A percentile compares a stretch with the other conserved stretches of the same genome.
Evolutionary conservation across 2,888 invertebrate species (phyloP).

Genomic region (Neoitamus cyanurus): DNA sequence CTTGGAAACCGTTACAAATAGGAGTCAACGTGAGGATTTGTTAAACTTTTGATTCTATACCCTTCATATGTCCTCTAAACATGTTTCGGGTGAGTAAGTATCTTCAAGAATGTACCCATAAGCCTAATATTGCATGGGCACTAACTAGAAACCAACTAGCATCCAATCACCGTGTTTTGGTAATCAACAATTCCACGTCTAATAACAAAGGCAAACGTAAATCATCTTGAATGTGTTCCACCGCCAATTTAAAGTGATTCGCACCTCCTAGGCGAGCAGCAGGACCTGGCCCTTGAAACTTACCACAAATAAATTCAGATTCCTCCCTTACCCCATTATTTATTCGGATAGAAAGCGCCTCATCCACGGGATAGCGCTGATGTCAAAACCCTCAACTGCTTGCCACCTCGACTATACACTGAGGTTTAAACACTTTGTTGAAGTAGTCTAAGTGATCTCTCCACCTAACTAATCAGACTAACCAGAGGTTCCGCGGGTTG

Average conservation of each 20-base stretch:
- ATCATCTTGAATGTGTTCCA: constrained; percentile 6
- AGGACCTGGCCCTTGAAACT: background rate
- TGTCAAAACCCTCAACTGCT: constrained; percentile 10
- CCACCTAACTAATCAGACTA: background rate
- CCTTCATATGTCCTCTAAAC: no score
- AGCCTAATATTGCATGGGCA: background rate
- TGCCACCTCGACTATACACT: background rate
- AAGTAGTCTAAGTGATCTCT: constrained; percentile 31
- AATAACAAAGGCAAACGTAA: constrained; percentile 32
- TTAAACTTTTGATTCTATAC: no score
- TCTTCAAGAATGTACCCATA: background rate
- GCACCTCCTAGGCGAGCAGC: background rate
- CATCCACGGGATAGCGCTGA: background rate
- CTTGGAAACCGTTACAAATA: no score
- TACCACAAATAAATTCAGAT: constrained; percentile 27
- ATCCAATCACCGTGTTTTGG: background rate
- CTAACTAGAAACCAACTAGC: background rate
- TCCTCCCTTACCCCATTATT: constrained; percentile 14
- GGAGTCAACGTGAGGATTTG: no score
- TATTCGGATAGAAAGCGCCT: constrained; percentile 13
- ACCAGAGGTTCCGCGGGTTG: constrained; percentile 15
- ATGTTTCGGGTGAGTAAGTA: background rate
- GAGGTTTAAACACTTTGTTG: constrained; percentile 30
- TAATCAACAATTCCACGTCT: constrained; percentile 20
- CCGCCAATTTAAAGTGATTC: constrained; percentile 14